phyloP scores from a whole-genome alignment of 2,113 vertebrate species.

The Microcebus ravelobensis region DNA sequence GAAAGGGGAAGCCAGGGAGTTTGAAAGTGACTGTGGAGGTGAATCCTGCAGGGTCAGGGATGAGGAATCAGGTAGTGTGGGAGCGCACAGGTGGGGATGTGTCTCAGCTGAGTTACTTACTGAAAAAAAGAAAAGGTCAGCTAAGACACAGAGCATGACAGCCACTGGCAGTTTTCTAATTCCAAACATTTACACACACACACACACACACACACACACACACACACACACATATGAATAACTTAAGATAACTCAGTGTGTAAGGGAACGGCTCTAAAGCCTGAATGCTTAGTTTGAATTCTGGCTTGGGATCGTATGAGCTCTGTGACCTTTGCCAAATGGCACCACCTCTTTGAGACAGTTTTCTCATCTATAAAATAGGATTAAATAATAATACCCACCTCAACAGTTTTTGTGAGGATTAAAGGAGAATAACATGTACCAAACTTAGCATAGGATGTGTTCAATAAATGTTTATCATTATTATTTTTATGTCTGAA shows the following conservation, averaged over 20 bases:
- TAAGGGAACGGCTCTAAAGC: background rate
- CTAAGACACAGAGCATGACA: background rate
- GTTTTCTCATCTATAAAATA: conserved; percentile 18
- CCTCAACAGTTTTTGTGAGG: background rate
- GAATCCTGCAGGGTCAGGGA: background rate
- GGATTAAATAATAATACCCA: background rate
- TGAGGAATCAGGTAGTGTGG: background rate
- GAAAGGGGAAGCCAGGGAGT: background rate
- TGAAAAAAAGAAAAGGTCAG: background rate
- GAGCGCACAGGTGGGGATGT: background rate
- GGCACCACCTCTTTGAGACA: background rate
- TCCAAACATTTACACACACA: background rate
- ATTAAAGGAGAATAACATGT: background rate
- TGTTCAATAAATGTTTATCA: background rate
- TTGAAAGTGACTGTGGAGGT: background rate
- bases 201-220: background rate
- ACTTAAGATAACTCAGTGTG: background rate
- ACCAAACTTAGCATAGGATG: background rate
- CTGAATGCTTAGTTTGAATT: background rate
- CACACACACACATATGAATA: too few species aligned
- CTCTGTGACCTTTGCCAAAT: background rate
- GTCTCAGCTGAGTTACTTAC: background rate
- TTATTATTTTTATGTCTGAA: background rate
- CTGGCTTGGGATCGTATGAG: background rate
- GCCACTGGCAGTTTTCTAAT: background rate